Evolutionary conservation across 2,888 invertebrate species (phyloP).

Genomic region (Tinea semifulvella): DNA sequence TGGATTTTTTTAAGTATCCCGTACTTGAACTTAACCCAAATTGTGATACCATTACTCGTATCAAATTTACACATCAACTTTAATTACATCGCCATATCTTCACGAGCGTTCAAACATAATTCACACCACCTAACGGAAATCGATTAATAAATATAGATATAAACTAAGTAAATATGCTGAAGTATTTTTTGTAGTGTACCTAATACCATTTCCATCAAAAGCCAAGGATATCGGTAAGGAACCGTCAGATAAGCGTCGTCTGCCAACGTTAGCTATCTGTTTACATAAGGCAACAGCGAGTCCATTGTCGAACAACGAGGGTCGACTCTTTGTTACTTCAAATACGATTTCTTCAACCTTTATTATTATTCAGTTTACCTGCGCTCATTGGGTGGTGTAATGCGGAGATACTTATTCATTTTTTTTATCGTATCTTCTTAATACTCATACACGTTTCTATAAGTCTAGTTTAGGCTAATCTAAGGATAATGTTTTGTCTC

Average conservation of each 20-base stretch:
- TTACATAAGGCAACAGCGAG: constrained; percentile 56
- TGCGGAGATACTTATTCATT: constrained; percentile 2
- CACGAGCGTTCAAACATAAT: constrained; percentile 6
- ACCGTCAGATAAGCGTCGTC: constrained; percentile 44
- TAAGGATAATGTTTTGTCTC: too few relatives aligned
- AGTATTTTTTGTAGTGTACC: constrained; percentile 5
- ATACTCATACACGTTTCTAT: too few relatives aligned
- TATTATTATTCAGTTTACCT: constrained; percentile 53
- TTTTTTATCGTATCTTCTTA: neutral
- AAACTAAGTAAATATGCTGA: constrained; percentile 5
- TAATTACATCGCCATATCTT: neutral
- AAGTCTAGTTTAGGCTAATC: too few relatives aligned
- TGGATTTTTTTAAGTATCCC: neutral
- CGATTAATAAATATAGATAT: constrained; percentile 9
- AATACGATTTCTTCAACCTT: constrained; percentile 23
- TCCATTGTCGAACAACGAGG: constrained; percentile 48
- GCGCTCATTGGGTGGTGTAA: constrained; percentile 27
- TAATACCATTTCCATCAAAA: constrained; percentile 22
- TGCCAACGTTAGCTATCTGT: constrained; percentile 49
- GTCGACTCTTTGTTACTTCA: constrained; percentile 46
- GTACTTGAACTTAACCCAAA: constrained; percentile 10
- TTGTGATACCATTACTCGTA: neutral
- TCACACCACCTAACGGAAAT: constrained; percentile 12
- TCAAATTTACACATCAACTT: neutral
- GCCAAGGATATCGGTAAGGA: constrained; percentile 30